Evolutionary conservation across 2,888 invertebrate species (phyloP).

Genomic region (Cremastinae sp.): DNA sequence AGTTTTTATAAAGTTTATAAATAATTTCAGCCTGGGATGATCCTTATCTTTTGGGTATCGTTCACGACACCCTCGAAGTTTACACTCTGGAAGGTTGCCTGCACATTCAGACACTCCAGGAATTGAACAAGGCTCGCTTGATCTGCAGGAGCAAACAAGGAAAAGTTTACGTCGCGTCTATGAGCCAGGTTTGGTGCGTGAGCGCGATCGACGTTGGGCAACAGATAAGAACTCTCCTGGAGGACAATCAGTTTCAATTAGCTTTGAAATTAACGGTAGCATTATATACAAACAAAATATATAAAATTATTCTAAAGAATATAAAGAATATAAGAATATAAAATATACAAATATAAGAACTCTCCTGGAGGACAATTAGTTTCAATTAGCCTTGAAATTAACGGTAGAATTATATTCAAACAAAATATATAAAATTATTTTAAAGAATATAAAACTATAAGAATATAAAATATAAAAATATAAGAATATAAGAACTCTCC

Average conservation of each 20-base stretch:
- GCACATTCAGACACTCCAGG: slow-evolving; percentile 88
- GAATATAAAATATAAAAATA: too few species aligned
- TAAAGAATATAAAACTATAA: too few species aligned
- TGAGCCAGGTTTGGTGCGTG: slow-evolving; percentile 94
- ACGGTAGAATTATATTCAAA: too few species aligned
- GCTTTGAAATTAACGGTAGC: slow-evolving; percentile 95
- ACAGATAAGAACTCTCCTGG: slow-evolving; percentile 91
- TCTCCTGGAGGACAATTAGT: slow-evolving; percentile 93
- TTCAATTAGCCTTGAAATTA: slow-evolving; percentile 95
- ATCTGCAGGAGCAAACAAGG: slow-evolving; percentile 89
- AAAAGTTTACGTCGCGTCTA: slow-evolving; percentile 91
- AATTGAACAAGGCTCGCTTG: slow-evolving; percentile 88
- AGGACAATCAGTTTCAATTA: slow-evolving; percentile 95
- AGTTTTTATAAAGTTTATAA: too few species aligned
- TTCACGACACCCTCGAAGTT: slow-evolving; percentile 91
- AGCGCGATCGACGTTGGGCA: slow-evolving; percentile 89
- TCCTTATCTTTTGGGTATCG: slow-evolving; percentile 93
- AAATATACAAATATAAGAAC: too few species aligned
- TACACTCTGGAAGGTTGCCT: slow-evolving; percentile 86
- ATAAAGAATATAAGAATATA: too few species aligned
- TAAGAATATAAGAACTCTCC: slow-evolving; percentile 89
- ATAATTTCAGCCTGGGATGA: slow-evolving; percentile 90
- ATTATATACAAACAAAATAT: too few species aligned
- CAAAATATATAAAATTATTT: too few species aligned
- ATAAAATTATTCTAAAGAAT: too few species aligned